phyloP scores from a whole-genome alignment of 2,888 invertebrate genomes.

The Nematopogon swammerdamellus region DNA sequence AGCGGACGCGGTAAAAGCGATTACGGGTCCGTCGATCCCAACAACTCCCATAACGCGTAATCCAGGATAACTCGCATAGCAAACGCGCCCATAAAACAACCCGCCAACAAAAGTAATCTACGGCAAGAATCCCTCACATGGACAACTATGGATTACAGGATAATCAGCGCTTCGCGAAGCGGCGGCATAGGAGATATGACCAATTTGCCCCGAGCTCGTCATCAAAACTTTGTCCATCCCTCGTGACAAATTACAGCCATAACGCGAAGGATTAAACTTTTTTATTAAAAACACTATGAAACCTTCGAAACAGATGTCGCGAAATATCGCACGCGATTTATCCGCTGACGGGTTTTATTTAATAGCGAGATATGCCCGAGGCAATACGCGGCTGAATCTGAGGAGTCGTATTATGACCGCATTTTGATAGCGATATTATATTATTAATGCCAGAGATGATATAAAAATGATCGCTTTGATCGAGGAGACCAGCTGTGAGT shows the following conservation, averaged over 20 bases:
- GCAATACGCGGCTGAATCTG: conserved; percentile 43
- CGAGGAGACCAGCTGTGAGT: conserved; percentile 31
- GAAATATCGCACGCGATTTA: conserved; percentile 51
- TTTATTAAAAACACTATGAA: conserved; percentile 53
- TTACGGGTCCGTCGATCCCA: no score
- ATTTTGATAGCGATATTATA: conserved; percentile 46
- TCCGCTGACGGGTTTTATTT: conserved; percentile 57
- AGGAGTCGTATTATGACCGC: conserved; percentile 34
- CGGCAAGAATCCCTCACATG: no score
- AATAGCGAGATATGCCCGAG: conserved; percentile 50
- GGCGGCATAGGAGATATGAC: no score
- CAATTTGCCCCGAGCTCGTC: conserved; percentile 27
- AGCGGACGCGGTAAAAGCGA: no score
- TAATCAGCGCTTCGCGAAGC: no score
- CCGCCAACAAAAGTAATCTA: no score
- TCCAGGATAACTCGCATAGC: no score
- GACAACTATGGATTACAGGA: no score
- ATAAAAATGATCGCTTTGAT: conserved; percentile 46
- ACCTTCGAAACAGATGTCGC: conserved; percentile 39
- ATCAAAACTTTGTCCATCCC: conserved; percentile 53
- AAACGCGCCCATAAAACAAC: no score
- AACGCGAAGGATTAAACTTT: conserved; percentile 55
- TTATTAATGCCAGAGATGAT: conserved; percentile 38
- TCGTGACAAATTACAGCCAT: conserved; percentile 54
- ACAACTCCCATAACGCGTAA: no score